Conservation (phyloP, 2,113 vertebrate genomes). For the Chlamydotis undulata region DNA sequence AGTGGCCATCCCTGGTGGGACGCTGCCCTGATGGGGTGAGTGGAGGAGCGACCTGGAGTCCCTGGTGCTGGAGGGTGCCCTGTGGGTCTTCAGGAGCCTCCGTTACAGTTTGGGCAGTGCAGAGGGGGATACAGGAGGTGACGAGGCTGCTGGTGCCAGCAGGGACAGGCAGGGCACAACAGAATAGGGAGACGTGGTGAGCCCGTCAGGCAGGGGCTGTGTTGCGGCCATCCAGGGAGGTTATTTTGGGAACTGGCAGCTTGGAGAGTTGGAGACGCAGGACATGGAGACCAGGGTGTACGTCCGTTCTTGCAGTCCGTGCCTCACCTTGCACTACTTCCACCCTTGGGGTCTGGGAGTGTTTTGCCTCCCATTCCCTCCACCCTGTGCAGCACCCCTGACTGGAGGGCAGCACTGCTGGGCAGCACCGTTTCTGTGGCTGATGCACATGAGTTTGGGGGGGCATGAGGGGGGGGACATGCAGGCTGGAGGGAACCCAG, state of each 20-base stretch:
- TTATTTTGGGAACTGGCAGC: background rate
- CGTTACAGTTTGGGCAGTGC: background rate
- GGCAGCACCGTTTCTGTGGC: background rate
- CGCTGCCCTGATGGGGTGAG: background rate
- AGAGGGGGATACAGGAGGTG: rapidly evolving
- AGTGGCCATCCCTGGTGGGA: background rate
- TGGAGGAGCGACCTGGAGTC: rapidly evolving
- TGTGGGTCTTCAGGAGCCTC: background rate
- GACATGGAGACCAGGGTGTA: rapidly evolving
- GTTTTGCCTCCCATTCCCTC: background rate
- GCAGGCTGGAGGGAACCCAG: background rate
- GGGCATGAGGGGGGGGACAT: rapidly evolving
- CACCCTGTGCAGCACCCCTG: background rate
- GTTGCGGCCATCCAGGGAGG: rapidly evolving
- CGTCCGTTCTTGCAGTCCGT: background rate
- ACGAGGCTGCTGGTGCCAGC: background rate
- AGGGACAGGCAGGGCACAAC: background rate
- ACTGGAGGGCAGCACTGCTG: background rate
- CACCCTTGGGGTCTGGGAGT: background rate
- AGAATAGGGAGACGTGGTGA: background rate
- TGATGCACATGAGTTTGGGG: rapidly evolving
- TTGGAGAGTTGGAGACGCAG: rapidly evolving
- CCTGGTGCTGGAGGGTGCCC: background rate
- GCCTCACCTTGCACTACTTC: background rate
- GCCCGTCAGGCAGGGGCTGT: background rate